Base-by-base conservation (phyloP, 2,888 invertebrate species). In the Pyrrhosoma nymphula region DNA sequence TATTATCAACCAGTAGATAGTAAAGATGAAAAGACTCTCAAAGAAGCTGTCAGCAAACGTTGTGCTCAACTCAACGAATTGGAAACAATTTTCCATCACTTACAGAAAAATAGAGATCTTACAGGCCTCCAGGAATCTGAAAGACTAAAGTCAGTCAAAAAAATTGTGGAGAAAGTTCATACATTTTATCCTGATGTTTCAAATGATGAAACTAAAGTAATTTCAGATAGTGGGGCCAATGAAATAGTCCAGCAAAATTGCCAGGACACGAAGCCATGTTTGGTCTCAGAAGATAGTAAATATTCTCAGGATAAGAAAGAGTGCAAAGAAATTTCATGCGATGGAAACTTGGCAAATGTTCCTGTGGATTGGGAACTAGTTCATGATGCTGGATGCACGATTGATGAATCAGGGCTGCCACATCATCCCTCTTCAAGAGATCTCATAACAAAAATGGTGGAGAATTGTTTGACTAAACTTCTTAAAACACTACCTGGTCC, bases 321-420 rank as follows among this genome's bases (percentile, higher is more conserved):
- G 96, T 96, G 30, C 96, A 96, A 96, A 96, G 96, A 96, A 12
- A 96, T 47, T 96, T 30, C 96, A 97, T 18, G 96, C 98, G 95
- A 97, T 97, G 2, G 97, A 97, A 12, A 96, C 96, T 18, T 97
- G 98, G 69, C 96, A 97, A 96, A 96, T 97, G 47, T 96, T 97
- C 95, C 98, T 98, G 96, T 98, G 82, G 98, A 99, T 96, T 99
- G 98, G 98, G 97, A 98, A 96, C 97, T 98, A 95, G 97, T 99
- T 18, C 98, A 98, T 96, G 98, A 99, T 96, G 98, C 98, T 69
- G 99, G 99, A 8, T 99, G 98, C 96, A 99, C 99, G 0, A 98
- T 98, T 95, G 99, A 99, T 96, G 98, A 98, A 96, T 98, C 98
- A 14, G 99, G 98, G 47, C 97, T 99, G 95, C 99, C 99, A 0